Base-by-base conservation (phyloP, 2,888 invertebrate genomes). In the Helicoverpa assulta region DNA sequence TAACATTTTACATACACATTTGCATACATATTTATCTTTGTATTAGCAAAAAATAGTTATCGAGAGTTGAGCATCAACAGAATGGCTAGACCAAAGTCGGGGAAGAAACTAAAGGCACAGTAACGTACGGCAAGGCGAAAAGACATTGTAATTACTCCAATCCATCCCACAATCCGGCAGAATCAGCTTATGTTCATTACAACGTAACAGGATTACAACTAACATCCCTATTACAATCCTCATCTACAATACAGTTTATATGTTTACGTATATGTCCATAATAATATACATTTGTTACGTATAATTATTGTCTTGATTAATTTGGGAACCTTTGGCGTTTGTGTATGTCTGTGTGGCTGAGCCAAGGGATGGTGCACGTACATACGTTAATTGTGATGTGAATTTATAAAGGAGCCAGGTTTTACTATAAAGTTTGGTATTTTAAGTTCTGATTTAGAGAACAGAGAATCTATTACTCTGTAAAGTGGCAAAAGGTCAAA, bases 181-280 rank as follows among this genome's bases (percentile, higher is more conserved):
- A 76, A 74, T 76, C 66, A 58, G 70, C 71, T 76, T 74, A 76
- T 37, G 69, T 63, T 77, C 82, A 73, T 74, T 74, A 76, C 64
- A 62, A 16, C 40, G 55, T 74, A 67, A 54, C 62, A 16, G 55
- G 50, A 29, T 40, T 64, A 51, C 62, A 50, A 59, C 69, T 67
- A 66, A 76, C 71, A 47, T 65, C 69, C 66, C 51, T 52, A 40
- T 58, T 56, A 67, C 19, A 37, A 51, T 51, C 19, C 53, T 65
- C 70, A 81, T 72, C 76, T 58, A 53, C 50, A 26, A 61, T 56
- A 74, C 55, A 55, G 54, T 77, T 65, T 47, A 57, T 65, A 73
- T 53, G 47, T 56, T 73, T 29, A 60, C 21, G 19, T 51, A 12
- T 40, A 40, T 10, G 40, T 14, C 40, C 40, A 14, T 40, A 40